Conservation (phyloP, 64 coral and sea anemone species). For the Dendrophyllia cribrosa region DNA sequence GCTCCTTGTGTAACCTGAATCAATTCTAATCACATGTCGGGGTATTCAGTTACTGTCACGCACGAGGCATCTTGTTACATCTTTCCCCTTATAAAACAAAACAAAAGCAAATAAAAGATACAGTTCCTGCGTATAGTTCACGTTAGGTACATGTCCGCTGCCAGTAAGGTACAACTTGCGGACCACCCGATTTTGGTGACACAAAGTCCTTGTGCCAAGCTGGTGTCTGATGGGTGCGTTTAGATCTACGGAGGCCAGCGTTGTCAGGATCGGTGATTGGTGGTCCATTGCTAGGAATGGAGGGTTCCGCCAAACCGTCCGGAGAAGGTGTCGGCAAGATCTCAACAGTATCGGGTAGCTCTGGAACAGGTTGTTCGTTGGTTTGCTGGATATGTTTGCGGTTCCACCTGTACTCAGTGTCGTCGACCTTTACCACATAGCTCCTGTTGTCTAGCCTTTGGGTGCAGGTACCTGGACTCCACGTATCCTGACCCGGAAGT, state of each 20-base stretch:
- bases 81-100: neutral
- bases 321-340: neutral
- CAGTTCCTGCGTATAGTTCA: too few species aligned
- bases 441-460: neutral
- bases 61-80: neutral
- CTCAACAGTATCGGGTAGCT: neutral
- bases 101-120: neutral
- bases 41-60: too few species aligned
- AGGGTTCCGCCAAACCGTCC: neutral
- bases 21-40: too few species aligned
- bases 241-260: neutral
- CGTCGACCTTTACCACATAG: conserved; percentile 17
- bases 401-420: neutral
- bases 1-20: too few species aligned
- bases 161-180: neutral
- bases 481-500: neutral
- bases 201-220: neutral
- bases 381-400: neutral
- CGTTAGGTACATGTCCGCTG: too few species aligned
- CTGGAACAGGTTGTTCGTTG: neutral
- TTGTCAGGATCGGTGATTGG: neutral
- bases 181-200: neutral
- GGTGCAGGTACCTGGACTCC: conserved; percentile 5
- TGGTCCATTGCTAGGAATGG: neutral
- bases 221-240: neutral